Evolutionary conservation across 2,888 invertebrate species (phyloP).

Genomic region (Hypolimnas misippus): DNA sequence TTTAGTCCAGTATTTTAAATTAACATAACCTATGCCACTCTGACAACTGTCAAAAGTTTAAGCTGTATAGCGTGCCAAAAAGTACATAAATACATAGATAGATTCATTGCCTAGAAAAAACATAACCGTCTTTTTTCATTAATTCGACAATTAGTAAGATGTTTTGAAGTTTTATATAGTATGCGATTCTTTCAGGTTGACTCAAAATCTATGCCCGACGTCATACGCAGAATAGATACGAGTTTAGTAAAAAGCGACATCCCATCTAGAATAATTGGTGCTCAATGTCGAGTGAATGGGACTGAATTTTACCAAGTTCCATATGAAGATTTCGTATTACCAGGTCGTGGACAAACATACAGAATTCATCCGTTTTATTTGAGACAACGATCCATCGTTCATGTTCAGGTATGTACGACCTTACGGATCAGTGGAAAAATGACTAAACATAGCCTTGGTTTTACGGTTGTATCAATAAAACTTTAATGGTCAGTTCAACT

Average conservation of each 20-base stretch:
- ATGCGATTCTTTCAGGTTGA: too few species aligned
- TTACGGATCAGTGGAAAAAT: background rate
- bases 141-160: too few species aligned
- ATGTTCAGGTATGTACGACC: slow-evolving; percentile 56
- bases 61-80: too few species aligned
- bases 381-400: slow-evolving; percentile 58
- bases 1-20: too few species aligned
- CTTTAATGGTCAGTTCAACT: background rate
- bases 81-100: too few species aligned
- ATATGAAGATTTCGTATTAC: slow-evolving; percentile 85
- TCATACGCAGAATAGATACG: slow-evolving; percentile 60
- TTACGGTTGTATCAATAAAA: background rate
- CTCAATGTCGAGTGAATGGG: slow-evolving; percentile 69
- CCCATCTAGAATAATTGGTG: slow-evolving; percentile 68
- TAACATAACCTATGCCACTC: too few species aligned
- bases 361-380: slow-evolving; percentile 79
- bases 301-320: slow-evolving; percentile 64
- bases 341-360: slow-evolving; percentile 77
- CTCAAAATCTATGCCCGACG: slow-evolving; percentile 61
- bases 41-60: too few species aligned
- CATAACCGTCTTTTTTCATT: too few species aligned
- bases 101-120: too few species aligned
- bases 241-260: slow-evolving; percentile 65
- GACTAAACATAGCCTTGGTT: background rate
- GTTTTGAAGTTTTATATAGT: too few species aligned